phyloP scores from a whole-genome alignment of 2,888 invertebrate species.

The Palloptera scutellata region DNA sequence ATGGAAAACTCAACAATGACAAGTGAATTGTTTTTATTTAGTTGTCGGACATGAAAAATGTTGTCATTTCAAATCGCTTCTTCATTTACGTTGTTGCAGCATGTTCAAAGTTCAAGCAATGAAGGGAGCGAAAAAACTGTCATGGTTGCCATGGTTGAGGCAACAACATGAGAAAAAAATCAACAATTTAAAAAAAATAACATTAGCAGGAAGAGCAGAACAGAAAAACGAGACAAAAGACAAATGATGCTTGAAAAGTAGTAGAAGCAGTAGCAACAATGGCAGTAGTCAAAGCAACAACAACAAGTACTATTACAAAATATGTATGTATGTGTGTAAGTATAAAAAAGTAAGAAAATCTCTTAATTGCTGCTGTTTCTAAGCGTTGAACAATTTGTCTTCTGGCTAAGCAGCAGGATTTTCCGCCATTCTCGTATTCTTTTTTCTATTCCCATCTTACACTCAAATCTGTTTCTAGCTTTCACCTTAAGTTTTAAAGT shows the following conservation, averaged over 20 bases:
- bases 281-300: constrained; percentile 31
- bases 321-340: constrained; percentile 6
- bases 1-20: constrained; percentile 30
- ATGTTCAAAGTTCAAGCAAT: neutral
- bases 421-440: constrained; percentile 3
- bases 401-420: constrained; percentile 44
- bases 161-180: constrained; percentile 34
- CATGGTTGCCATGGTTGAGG: constrained; percentile 14
- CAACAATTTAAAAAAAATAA: constrained; percentile 42
- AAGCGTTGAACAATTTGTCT: constrained; percentile 55
- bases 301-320: constrained; percentile 2
- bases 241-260: constrained; percentile 49
- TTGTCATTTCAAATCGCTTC: constrained; percentile 40
- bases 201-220: constrained; percentile 46
- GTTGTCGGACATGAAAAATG: constrained; percentile 43
- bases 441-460: neutral
- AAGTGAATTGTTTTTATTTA: constrained; percentile 55
- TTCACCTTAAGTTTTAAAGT: too few relatives aligned
- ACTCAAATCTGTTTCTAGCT: too few relatives aligned
- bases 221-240: constrained; percentile 52
- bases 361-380: constrained; percentile 58
- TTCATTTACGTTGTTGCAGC: constrained; percentile 20
- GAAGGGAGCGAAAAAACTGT: neutral
- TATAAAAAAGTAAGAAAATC: constrained; percentile 46
- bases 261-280: constrained; percentile 20